Evolutionary conservation across 2,113 vertebrate genomes (phyloP).

Genomic region (Numenius arquata): DNA sequence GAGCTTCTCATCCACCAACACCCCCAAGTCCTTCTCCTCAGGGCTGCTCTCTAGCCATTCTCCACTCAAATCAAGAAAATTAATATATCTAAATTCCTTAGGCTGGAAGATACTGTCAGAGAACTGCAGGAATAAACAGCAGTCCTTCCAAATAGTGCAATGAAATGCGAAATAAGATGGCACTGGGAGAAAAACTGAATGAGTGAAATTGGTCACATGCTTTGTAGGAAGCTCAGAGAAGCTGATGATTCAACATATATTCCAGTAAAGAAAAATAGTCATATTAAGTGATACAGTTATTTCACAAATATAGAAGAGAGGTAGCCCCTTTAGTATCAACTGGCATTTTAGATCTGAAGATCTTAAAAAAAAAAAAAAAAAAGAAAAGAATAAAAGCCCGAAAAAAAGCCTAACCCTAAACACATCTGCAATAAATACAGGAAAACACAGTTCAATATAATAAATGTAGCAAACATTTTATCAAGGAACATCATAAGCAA

Average conservation of each 20-base stretch:
- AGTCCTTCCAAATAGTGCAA: not conserved
- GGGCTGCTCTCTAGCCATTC: no score
- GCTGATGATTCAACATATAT: not conserved
- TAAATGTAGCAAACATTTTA: not conserved
- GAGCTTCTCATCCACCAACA: no score
- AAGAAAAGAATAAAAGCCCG: rapidly evolving
- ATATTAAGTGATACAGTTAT: not conserved
- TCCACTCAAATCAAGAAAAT: no score
- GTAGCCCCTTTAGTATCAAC: not conserved
- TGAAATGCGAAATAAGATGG: not conserved
- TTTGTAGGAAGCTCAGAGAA: not conserved
- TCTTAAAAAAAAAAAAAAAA: not conserved
- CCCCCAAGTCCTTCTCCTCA: no score
- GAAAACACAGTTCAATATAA: not conserved
- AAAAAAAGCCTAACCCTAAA: not conserved
- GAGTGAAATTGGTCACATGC: not conserved
- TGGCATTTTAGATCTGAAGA: not conserved
- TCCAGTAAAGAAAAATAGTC: not conserved
- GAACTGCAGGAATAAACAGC: not conserved
- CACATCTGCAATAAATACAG: not conserved
- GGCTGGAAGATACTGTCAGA: not conserved
- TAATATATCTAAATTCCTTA: not conserved
- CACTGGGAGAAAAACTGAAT: not conserved
- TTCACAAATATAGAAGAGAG: not conserved
- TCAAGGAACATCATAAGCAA: not conserved